Evolutionary conservation across 2,888 invertebrate species (phyloP), one percentile per base, ranked within the genome.

Genomic region (Octodonta nipae): DNA sequence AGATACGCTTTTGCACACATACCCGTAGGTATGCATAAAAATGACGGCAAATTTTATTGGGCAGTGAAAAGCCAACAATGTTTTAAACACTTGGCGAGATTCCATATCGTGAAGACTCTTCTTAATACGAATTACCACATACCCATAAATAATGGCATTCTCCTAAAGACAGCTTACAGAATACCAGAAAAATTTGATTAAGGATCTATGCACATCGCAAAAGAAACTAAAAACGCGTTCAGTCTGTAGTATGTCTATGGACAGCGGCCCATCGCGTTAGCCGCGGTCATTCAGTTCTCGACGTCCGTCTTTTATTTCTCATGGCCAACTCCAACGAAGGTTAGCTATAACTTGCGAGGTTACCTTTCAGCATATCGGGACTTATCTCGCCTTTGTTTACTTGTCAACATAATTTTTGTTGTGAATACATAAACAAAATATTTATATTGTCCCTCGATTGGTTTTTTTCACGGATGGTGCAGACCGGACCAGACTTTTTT

Each of bases 341-440:
- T 61, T 60, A 59, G 60, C 61, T 54, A 60, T 61, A 62, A 61
- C 58, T 61, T 55, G 60, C 55, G 55, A 55, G 58, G 57, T 60
- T 59, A 58, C 57, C 54, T 56, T 51, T 54, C 56, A 54, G 58
- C 58, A 60, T 60, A 60, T 60, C 59, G 56, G 56, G 57, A 58
- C 59, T 60, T 60, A 61, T 61, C 61, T 61, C 59, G 58, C 61
- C 61, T 61, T 63, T 63, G 63, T 63, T 63, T 60, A 55, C 59
- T 59, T 61, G 61, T 63, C 63, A 61, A 61, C 61, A 63, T 63
- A 62, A 63, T 62, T 63, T 62, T 61, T 60, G 60, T 54, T 54
- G 58, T 52, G 61, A 60, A 62, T 61, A 60, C 62, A 63, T 63
- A 61, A 61, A 61, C 61, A 60, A 62, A 61, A 62, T 63, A 63